Evolutionary conservation across 2,113 vertebrate species (phyloP).

Genomic region (Zosterops lateralis): DNA sequence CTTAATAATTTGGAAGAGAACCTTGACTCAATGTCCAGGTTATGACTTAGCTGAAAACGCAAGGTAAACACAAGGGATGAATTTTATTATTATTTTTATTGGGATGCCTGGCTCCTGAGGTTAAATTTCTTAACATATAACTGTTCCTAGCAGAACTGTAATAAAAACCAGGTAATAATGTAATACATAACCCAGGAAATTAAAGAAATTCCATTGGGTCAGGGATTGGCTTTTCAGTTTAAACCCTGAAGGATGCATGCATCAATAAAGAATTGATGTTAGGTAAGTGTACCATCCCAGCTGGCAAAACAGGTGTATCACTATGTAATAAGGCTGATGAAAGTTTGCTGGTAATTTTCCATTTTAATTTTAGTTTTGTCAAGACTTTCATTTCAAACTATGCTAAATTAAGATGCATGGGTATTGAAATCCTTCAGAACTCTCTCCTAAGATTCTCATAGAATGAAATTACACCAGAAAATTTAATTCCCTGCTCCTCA

Average conservation of each 20-base stretch:
- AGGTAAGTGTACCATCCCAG: constrained; percentile 17
- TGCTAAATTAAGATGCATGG: neutral
- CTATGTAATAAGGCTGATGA: neutral
- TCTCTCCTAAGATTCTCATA: neutral
- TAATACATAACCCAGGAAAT: constrained; percentile 54
- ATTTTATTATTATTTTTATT: neutral
- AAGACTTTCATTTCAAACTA: neutral
- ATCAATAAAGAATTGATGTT: constrained; percentile 28
- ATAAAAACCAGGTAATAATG: constrained; percentile 14
- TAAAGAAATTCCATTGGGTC: constrained; percentile 25
- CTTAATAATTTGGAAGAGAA: neutral
- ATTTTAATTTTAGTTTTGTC: neutral
- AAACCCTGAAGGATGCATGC: constrained; percentile 12
- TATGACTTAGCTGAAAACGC: neutral
- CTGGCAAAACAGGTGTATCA: constrained; percentile 17
- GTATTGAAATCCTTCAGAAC: neutral
- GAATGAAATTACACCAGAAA: neutral
- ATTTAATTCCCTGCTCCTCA: neutral
- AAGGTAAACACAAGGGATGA: neutral
- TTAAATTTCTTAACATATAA: neutral
- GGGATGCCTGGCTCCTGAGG: neutral
- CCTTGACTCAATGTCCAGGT: neutral
- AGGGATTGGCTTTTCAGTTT: neutral
- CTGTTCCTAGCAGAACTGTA: neutral
- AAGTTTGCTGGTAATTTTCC: neutral